Evolutionary conservation across 2,113 vertebrate species (phyloP), one percentile per base, ranked within the genome.

Genomic region (Bungarus multicinctus): DNA sequence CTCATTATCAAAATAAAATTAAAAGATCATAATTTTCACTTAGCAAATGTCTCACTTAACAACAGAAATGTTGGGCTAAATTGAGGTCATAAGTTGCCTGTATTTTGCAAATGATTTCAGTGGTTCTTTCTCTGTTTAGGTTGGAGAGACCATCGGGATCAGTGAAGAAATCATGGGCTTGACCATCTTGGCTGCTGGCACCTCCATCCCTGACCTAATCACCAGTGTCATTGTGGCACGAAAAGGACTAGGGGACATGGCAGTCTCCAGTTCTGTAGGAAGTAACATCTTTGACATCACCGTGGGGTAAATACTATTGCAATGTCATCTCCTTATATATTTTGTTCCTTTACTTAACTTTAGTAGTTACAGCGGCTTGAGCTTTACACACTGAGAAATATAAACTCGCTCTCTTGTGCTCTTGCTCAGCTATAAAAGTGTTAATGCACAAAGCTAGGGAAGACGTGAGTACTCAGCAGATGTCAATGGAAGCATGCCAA

Each of bases 261-360:
- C 99, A 4, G 99, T 99, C 85, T 99, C 99, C 96, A 99, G 99
- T 97, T 99, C 99, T 54, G 99, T 99, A 55, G 99, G 99, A 96
- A 99, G 99, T 96, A 99, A 99, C 97, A 99, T 99, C 96, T 99
- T 99, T 96, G 99, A 99, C 98, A 99, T 99, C 95, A 99, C 99
- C 9, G 98, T 99, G 54, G 99, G 99, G 99, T 99, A 97, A 98
- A 98, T 98, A 92, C 14, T 81, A 10, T 43, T 81, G 9, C 18
- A 74, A 74, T 22, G 7, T 10, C 18, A 81, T 22, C 69, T 74
- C 64, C 64, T 39, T 81, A 8, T 39, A 39, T 22, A 81, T 20
- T 39, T 39, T 7, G 0, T 43, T 81, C 16, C 20, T 43, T 43
- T 81, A 81, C 18, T 81, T 81, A 81, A 22, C 74, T 81, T 81